Conservation (phyloP, 2,797 vertebrate genomes). For the Glossophaga mutica region DNA sequence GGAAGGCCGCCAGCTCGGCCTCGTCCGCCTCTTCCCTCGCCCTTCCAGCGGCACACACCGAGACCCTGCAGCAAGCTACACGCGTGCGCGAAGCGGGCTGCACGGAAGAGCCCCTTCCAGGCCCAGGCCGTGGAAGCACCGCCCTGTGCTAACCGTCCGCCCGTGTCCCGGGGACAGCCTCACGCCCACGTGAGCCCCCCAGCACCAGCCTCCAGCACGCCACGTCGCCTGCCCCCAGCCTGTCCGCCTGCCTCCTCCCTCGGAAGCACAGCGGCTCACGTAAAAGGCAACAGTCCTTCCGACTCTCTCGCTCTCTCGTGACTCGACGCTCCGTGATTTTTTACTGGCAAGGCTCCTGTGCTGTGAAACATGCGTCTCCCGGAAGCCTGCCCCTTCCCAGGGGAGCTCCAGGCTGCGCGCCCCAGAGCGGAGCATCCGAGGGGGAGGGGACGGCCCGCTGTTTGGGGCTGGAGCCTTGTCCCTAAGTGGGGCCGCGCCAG, state of each 20-base stretch:
- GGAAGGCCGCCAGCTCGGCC: rapidly evolving
- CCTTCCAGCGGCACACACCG: rapidly evolving
- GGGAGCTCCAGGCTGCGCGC: background rate
- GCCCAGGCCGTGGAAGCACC: background rate
- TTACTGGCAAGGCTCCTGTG: background rate
- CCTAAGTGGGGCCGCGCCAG: background rate
- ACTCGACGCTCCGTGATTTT: background rate
- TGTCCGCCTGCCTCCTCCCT: background rate
- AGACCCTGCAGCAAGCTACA: rapidly evolving
- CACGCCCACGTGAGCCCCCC: rapidly evolving
- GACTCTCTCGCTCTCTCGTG: background rate
- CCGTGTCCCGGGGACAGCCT: background rate
- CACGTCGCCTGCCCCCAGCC: background rate
- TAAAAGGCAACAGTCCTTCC: background rate
- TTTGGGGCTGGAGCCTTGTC: background rate
- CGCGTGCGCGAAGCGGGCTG: rapidly evolving
- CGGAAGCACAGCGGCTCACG: background rate
- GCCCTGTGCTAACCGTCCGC: rapidly evolving
- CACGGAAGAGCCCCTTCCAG: rapidly evolving
- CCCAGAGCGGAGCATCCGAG: background rate
- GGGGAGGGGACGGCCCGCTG: no score
- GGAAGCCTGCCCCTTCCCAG: background rate
- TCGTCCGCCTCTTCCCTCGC: rapidly evolving
- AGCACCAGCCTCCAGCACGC: background rate
- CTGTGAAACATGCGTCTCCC: background rate